These are phyloP conservation scores for Cyphomyrmex costatus DNA, from an alignment of 1,140 invertebrate genomes.

Conservation along the genomic window DNA sequence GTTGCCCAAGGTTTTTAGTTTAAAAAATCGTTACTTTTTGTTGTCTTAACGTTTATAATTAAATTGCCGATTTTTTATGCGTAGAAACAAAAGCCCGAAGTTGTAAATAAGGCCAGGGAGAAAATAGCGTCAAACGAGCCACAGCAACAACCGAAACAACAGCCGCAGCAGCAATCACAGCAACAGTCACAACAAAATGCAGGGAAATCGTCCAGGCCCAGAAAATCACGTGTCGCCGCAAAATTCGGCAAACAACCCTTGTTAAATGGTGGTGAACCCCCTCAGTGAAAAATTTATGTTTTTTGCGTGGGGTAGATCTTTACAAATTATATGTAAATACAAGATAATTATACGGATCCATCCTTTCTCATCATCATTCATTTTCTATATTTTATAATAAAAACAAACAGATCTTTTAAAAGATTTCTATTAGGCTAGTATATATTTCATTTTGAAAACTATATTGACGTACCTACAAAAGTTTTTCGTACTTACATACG, in stretches of 20 bases:
- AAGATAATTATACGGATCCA: conserved; percentile 50
- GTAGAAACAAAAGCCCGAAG: conserved; percentile 9
- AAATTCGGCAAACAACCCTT: conserved; percentile 84
- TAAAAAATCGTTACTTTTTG: not conserved
- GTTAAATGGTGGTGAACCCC: conserved; percentile 61
- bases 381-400: conserved; percentile 64
- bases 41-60: not conserved
- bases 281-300: conserved; percentile 63
- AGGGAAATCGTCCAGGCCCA: conserved; percentile 78
- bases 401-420: conserved; percentile 9
- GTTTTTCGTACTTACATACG: conserved; percentile 42
- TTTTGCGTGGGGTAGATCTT: not conserved
- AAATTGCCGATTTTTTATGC: not conserved
- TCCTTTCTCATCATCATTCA: not conserved
- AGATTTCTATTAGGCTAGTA: not conserved
- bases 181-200: conserved; percentile 77
- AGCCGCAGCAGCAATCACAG: conserved; percentile 73
- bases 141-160: conserved; percentile 75
- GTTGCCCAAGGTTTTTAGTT: conserved; percentile 62
- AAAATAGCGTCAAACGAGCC: conserved; percentile 27
- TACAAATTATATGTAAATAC: conserved; percentile 58
- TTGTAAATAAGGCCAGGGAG: conserved; percentile 30
- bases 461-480: conserved; percentile 13
- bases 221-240: conserved; percentile 87
- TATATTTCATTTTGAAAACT: not conserved